Evolutionary conservation across 2,888 invertebrate species (phyloP).

Genomic region (Plemyria rubiginata): DNA sequence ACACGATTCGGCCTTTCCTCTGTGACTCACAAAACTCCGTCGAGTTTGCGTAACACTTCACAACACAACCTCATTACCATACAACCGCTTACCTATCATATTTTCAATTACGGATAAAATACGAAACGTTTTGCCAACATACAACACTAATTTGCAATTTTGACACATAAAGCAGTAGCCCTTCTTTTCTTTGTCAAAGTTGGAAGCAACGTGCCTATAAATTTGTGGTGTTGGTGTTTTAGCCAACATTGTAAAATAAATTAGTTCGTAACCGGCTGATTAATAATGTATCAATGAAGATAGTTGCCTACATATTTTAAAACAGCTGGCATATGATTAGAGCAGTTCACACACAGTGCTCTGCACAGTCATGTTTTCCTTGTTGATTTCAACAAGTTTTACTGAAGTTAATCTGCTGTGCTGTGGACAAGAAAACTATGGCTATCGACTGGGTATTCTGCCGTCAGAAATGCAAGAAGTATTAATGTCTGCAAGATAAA

Average conservation of each 20-base stretch:
- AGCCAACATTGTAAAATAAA: no score
- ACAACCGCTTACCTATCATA: conserved; percentile 46
- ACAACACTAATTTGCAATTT: conserved; percentile 37
- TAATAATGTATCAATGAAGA: no score
- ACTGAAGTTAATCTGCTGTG: background rate
- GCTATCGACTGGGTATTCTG: conserved; percentile 14
- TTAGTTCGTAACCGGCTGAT: no score
- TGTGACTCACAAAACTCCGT: conserved; percentile 47
- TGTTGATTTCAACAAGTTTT: background rate
- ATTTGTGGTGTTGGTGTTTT: no score
- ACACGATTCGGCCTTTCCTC: conserved; percentile 42
- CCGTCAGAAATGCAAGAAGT: conserved; percentile 40
- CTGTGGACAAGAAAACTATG: conserved; percentile 5
- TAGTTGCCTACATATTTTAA: conserved; percentile 2
- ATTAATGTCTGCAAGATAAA: conserved; percentile 62
- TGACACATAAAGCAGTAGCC: background rate
- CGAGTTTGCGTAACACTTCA: conserved; percentile 47
- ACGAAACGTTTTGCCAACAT: conserved; percentile 27
- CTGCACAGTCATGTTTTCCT: conserved; percentile 12
- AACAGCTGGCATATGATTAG: conserved; percentile 26
- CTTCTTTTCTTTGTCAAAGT: background rate
- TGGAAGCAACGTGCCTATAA: no score
- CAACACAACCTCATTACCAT: conserved; percentile 46
- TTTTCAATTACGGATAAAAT: conserved; percentile 38
- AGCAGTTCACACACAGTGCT: conserved; percentile 4